Evolutionary conservation across 2,113 vertebrate genomes (phyloP).

Genomic region (Dryoscopus gambensis): DNA sequence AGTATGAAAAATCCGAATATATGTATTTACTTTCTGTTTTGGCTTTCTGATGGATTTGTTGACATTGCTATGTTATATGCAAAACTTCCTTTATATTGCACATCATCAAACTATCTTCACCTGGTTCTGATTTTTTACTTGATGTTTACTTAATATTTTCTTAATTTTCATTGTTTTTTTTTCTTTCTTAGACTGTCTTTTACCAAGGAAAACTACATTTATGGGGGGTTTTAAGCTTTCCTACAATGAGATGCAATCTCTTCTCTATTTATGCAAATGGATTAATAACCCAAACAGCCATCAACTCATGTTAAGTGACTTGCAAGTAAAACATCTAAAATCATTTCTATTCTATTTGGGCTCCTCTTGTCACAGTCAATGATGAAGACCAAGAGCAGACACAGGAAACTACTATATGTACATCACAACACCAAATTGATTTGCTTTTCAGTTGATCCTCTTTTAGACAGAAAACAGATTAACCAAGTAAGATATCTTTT

Average conservation of each 20-base stretch:
- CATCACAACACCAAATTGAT: neutral
- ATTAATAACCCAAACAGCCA: neutral
- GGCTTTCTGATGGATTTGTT: neutral
- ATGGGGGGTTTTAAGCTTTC: neutral
- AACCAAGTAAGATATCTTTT: neutral
- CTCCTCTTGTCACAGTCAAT: neutral
- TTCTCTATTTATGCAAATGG: neutral
- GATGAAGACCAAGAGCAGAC: neutral
- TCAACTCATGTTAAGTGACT: neutral
- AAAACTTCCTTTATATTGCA: neutral
- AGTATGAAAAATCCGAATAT: neutral
- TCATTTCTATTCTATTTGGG: neutral
- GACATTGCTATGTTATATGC: neutral
- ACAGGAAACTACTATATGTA: neutral
- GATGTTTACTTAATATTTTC: neutral
- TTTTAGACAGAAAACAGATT: neutral
- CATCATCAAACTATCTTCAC: neutral
- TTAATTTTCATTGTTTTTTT: neutral
- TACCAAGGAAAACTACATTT: neutral
- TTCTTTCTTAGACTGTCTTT: neutral
- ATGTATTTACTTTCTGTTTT: neutral
- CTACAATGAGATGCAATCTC: neutral
- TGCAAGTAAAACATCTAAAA: neutral
- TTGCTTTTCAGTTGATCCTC: neutral
- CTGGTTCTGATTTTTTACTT: neutral